Conservation (phyloP, 2,888 invertebrate species). For the Drosophila vallismaia region DNA sequence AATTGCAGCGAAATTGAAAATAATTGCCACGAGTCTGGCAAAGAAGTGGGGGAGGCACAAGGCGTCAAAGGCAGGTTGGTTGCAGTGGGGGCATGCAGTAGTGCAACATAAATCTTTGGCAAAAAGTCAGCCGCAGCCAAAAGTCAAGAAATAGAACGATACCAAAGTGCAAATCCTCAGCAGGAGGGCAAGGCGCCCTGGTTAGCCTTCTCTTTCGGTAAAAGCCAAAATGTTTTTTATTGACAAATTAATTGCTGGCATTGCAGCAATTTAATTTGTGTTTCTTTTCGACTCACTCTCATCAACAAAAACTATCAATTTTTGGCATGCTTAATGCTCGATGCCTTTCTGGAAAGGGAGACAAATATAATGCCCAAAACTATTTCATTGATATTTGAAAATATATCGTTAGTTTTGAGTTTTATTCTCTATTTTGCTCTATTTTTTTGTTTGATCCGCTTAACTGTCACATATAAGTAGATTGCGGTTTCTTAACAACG, state of each 20-base stretch:
- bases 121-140: conserved; percentile 19
- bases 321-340: conserved; percentile 26
- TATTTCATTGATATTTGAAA: conserved; percentile 29
- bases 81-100: conserved; percentile 11
- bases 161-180: conserved; percentile 31
- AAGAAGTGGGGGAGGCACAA: conserved; percentile 2
- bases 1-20: conserved; percentile 60
- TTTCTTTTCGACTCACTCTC: conserved; percentile 36
- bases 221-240: conserved; percentile 82
- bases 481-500: conserved; percentile 35
- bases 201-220: conserved; percentile 55
- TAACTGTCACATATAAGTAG: conserved; percentile 48
- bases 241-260: conserved; percentile 83
- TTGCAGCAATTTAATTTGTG: conserved; percentile 74
- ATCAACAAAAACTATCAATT: conserved; percentile 28
- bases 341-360: conserved; percentile 6
- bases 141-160: conserved; percentile 53
- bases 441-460: conserved; percentile 8
- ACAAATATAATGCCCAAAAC: conserved; percentile 30
- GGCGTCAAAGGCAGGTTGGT: conserved; percentile 5
- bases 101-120: conserved; percentile 46
- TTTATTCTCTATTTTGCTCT: background rate
- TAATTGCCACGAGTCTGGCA: conserved; percentile 71
- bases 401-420: background rate
- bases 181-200: background rate